These are phyloP conservation scores for Martes flavigula DNA, from an alignment of 2,797 vertebrate species.

Conservation along the genomic window DNA sequence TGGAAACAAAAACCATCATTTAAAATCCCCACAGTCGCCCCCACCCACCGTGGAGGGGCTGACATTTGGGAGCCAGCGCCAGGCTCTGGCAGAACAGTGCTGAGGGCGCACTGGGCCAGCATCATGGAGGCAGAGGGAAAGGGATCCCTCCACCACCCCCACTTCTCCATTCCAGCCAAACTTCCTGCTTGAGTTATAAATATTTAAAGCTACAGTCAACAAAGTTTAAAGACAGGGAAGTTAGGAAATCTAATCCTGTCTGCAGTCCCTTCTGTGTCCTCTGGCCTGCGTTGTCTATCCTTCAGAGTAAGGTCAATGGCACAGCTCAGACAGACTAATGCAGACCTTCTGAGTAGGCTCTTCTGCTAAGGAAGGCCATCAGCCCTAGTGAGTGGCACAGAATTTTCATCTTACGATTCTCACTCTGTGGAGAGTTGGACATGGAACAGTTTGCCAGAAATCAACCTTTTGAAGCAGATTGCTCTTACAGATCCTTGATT, in stretches of 20 bases:
- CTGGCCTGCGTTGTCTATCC: constrained; percentile 52
- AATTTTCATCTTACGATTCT: neutral
- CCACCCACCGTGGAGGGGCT: neutral
- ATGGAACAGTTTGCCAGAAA: neutral
- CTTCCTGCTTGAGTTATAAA: constrained; percentile 82
- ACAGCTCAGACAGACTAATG: neutral
- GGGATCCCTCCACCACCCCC: neutral
- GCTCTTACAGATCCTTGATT: neutral
- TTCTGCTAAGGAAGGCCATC: neutral
- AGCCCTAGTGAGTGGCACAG: neutral
- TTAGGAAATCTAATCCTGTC: constrained; percentile 73
- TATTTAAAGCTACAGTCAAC: constrained; percentile 82
- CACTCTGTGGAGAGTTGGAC: neutral
- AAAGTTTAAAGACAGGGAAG: constrained; percentile 65
- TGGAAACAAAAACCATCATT: constrained; percentile 66
- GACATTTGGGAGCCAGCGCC: constrained; percentile 31
- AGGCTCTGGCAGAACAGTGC: neutral
- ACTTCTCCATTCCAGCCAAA: constrained; percentile 71
- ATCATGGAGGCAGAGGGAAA: constrained; percentile 63
- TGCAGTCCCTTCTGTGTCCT: constrained; percentile 12
- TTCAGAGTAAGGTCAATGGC: constrained; percentile 60
- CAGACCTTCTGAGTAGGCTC: neutral
- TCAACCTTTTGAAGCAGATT: neutral
- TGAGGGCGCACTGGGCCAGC: constrained; percentile 11
- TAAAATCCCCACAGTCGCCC: neutral